Evolutionary conservation across 2,888 invertebrate species (phyloP), one percentile per base, ranked within the genome.

Genomic region (Parthenolecanium corni): DNA sequence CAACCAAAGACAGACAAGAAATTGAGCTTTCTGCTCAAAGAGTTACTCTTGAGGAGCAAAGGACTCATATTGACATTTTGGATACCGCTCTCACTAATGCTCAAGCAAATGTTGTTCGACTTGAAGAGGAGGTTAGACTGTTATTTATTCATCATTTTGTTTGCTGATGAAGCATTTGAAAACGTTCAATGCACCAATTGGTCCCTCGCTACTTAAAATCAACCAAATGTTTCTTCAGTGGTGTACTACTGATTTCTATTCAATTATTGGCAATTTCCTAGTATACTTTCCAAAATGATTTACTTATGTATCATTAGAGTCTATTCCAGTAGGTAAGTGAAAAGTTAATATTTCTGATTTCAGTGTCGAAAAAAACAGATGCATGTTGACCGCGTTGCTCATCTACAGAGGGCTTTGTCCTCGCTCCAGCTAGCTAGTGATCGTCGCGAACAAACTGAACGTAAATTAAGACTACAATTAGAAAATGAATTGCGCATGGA

Each of bases 31-130:
- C 87, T 16, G 90, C 92, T 0, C 91, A 92, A 73, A 79, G 89
- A 69, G 88, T 88, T 16, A 92, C 92, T 14, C 75, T 93, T 65
- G 89, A 91, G 72, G 93, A 94, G 71, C 93, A 93, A 72, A 79
- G 92, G 66, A 90, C 88, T 24, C 92, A 93, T 74, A 92, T 93
- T 72, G 91, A 90, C 70, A 90, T 94, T 69, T 78, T 94, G 58
- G 92, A 94, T 73, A 89, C 86, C 23, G 93, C 93, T 62, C 79
- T 94, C 66, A 88, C 87, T 62, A 92, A 90, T 75, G 91, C 92
- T 5, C 93, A 93, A 75, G 82, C 85, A 64, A 90, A 90, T 74
- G 87, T 92, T 49, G 85, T 89, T 56, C 80, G 87, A 21, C 78
- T 92, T 1, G 92, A 93, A 74, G 90, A 91, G 72, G 90, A 92